Base-by-base conservation (phyloP, 1,140 invertebrate genomes). In the Dryas iulia region DNA sequence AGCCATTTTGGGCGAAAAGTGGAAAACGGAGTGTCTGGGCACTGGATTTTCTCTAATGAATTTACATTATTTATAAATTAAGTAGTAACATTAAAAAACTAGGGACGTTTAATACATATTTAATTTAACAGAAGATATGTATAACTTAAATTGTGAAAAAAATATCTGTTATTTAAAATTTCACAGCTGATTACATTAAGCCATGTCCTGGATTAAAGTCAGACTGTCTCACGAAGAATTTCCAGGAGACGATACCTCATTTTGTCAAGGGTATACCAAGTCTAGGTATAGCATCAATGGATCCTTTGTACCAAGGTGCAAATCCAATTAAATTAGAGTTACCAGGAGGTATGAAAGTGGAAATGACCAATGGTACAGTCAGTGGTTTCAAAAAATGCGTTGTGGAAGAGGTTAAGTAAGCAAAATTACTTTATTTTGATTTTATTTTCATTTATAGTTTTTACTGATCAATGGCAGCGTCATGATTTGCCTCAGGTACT, bases 181-280 rank as follows among this genome's bases (percentile, higher is more conserved):
- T 86, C 78, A 25, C 69, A 89, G 86, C 86, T 10, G 78, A 80
- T 31, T 89, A 73, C 52, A 85, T 89, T 61, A 64, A 73, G 28
- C 73, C 74, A 59, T 89, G 86, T 28, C 78, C 79, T 1, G 77
- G 74, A 12, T 62, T 82, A 23, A 86, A 69, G 26, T 69, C 81
- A 12, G 86, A 81, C 14, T 89, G 86, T 66, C 72, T 89, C 3
- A 79, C 81, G 59, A 81, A 77, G 47, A 85, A 69, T 31, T 57
- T 86, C 21, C 82, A 83, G 73, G 79, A 81, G 52, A 82, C 74
- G 0, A 70, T 89, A 7, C 83, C 84, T 8, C 25, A 70, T n/a
- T 87, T 87, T 35, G 63, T 74, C 0, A 82, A 84, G 60, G 86
- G 86, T 12, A 77, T 84, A n/a, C 80, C 79, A 8, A 76, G 73